phyloP scores from a whole-genome alignment of 1,140 invertebrate genomes.

The Ectropis grisescens region DNA sequence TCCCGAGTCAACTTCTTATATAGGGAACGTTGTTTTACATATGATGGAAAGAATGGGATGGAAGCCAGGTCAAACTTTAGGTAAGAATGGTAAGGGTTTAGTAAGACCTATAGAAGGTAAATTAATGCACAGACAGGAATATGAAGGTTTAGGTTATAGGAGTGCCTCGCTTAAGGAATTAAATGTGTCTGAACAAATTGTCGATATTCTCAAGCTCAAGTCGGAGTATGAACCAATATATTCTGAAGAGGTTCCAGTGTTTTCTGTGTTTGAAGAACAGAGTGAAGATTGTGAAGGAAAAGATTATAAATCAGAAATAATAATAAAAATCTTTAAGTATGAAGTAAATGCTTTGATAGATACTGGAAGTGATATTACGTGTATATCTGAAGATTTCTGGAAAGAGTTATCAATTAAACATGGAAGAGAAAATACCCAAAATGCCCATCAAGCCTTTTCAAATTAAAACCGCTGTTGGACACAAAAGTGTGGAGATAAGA shows the following conservation, averaged over 20 bases:
- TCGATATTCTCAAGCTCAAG: background rate
- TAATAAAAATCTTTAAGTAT: constrained; percentile 1
- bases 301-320: constrained; percentile 10
- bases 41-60: constrained; percentile 9
- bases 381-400: constrained; percentile 18
- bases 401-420: constrained; percentile 4
- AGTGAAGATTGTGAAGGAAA: background rate
- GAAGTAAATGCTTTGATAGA: constrained; percentile 11
- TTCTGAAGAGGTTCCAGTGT: background rate
- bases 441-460: constrained; percentile 17
- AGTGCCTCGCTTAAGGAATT: background rate
- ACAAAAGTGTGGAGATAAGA: constrained; percentile 14
- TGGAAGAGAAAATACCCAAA: constrained; percentile 4
- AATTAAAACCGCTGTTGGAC: constrained; percentile 13
- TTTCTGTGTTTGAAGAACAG: constrained; percentile 7
- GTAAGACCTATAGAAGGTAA: background rate
- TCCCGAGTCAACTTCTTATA: constrained; percentile 1
- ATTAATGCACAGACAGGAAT: background rate
- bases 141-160: background rate
- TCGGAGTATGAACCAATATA: background rate
- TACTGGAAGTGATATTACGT: constrained; percentile 22
- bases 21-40: constrained; percentile 2
- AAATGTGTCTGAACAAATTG: background rate
- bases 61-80: constrained; percentile 6
- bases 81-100: constrained; percentile 2